A percentile compares a stretch with the other conserved stretches of the same genome.
phyloP scores from a whole-genome alignment of 2,113 vertebrate species.

The Indicator maculatus region DNA sequence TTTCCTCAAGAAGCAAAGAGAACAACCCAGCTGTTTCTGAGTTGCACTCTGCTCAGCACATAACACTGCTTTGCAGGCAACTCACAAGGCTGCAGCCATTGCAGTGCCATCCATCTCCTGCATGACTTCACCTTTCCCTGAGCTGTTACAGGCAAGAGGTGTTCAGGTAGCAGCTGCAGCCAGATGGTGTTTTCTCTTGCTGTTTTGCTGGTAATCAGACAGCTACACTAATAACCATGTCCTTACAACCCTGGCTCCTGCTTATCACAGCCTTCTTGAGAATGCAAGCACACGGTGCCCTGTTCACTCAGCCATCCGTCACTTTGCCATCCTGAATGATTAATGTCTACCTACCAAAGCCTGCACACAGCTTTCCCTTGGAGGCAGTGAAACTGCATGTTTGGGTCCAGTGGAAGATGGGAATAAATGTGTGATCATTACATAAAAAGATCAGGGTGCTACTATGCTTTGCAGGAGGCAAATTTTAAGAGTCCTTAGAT shows the following conservation, averaged over 20 bases:
- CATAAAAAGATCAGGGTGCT: not conserved
- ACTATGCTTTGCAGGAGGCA: not conserved
- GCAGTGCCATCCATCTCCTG: not conserved
- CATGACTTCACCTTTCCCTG: not conserved
- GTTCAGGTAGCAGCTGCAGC: not conserved
- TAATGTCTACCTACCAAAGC: slow-evolving; percentile 31
- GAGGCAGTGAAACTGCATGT: not conserved
- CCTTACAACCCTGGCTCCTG: slow-evolving; percentile 25
- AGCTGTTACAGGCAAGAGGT: not conserved
- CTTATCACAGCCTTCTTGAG: slow-evolving; percentile 46
- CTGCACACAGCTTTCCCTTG: not conserved
- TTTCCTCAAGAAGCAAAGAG: not conserved
- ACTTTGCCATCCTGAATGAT: not conserved
- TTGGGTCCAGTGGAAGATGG: not conserved
- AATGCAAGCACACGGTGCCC: not conserved
- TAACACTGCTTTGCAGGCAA: not conserved
- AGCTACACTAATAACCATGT: slow-evolving; percentile 60
- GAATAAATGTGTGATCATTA: not conserved
- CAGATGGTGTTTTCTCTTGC: not conserved
- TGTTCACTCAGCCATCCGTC: slow-evolving; percentile 6
- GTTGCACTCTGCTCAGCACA: not conserved
- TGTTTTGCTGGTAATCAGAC: slow-evolving; percentile 56
- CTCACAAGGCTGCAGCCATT: not conserved
- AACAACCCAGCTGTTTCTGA: not conserved
- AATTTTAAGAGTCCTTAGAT: not conserved